Percentiles rank a stretch among this genome's conserved stretches.
Conservation (phyloP, 2,113 vertebrate species). For the Poeciliopsis prolifica region DNA sequence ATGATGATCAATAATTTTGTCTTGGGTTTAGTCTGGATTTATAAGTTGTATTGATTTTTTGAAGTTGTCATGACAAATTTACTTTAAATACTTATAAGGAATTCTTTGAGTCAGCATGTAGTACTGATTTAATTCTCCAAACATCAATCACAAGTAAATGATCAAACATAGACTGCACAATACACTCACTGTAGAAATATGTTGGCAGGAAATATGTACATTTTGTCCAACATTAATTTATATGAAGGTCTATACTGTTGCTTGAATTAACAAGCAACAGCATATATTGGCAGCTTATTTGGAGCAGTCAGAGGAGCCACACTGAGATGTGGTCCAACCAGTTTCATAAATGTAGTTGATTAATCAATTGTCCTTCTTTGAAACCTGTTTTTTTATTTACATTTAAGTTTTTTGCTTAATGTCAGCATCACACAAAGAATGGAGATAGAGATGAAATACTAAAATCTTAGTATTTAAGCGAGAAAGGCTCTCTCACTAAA, state of each 20-base stretch:
- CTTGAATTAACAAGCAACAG: conserved; percentile 1
- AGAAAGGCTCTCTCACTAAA: conserved; percentile 1
- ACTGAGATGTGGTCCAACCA: conserved; percentile 1
- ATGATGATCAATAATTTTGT: not conserved
- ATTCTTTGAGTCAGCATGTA: not conserved
- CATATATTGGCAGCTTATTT: not conserved
- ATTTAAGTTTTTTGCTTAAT: conserved; percentile 10
- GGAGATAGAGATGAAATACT: not conserved
- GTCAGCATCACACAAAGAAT: not conserved
- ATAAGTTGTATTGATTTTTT: not conserved
- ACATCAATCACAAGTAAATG: not conserved
- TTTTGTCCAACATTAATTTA: conserved; percentile 12
- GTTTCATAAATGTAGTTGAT: too few species aligned
- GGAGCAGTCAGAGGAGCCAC: not conserved
- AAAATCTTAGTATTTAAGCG: conserved; percentile 9
- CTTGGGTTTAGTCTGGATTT: not conserved
- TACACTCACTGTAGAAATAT: conserved; percentile 8
- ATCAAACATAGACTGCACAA: conserved; percentile 2
- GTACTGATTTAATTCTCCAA: conserved; percentile 11
- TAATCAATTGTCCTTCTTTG: too few species aligned
- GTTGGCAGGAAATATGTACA: conserved; percentile 1
- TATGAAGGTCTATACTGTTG: not conserved
- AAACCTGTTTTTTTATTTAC: not conserved
- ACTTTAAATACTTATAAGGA: conserved; percentile 10
- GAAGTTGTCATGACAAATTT: not conserved